Conservation (phyloP, 2,888 invertebrate genomes). For the Watsonalla binaria region DNA sequence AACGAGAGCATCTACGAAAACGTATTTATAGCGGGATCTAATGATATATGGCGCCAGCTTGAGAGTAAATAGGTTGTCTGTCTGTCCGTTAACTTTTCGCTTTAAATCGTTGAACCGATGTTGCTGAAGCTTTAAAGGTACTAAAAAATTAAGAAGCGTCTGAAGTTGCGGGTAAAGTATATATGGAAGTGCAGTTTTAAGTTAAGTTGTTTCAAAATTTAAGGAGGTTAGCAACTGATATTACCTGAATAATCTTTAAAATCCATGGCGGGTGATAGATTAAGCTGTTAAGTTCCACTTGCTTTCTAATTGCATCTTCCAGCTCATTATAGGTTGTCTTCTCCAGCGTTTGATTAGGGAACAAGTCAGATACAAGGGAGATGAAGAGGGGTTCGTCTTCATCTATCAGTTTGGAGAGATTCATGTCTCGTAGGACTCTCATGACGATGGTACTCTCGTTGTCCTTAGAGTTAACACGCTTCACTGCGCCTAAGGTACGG, state of each 20-base stretch:
- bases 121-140: no score
- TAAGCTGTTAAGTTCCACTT: constrained; percentile 88
- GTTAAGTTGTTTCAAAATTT: no score
- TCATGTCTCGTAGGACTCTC: constrained; percentile 98
- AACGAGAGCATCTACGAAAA: no score
- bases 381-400: constrained; percentile 99
- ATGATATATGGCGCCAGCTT: no score
- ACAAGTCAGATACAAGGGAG: constrained; percentile 95
- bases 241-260: constrained; percentile 93
- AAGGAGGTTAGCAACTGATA: neutral
- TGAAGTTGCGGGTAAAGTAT: no score
- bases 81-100: no score
- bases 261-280: constrained; percentile 97
- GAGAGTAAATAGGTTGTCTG: no score
- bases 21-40: no score
- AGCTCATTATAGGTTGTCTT: constrained; percentile 93
- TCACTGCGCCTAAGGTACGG: constrained; percentile 94
- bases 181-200: no score
- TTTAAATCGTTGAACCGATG: no score
- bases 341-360: constrained; percentile 95
- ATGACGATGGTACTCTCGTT: constrained; percentile 97
- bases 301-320: constrained; percentile 91
- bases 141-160: no score
- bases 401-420: constrained; percentile 96
- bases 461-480: constrained; percentile 93